These are phyloP conservation scores for Helogale parvula DNA, from an alignment of 2,113 vertebrate genomes.

Conservation along the genomic window DNA sequence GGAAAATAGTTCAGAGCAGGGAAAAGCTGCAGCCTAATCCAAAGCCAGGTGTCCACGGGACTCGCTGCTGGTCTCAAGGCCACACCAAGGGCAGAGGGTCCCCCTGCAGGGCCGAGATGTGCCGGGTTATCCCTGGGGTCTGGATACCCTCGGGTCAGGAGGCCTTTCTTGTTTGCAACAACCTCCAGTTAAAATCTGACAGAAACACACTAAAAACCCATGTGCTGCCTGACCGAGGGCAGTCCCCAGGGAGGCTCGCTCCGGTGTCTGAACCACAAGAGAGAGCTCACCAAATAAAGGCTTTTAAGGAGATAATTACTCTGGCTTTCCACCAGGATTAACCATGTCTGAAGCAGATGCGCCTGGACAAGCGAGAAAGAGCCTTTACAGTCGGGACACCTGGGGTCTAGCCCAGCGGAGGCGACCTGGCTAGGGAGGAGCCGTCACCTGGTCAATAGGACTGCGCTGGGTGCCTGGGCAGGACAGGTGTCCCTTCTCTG, in stretches of 20 bases:
- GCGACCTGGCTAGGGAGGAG: neutral
- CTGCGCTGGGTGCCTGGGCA: neutral
- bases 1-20: neutral
- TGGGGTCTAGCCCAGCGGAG: neutral
- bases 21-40: neutral
- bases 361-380: neutral
- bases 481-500: neutral
- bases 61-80: neutral
- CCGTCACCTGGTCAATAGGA: too few species aligned
- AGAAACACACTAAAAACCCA: neutral
- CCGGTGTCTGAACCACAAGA: neutral
- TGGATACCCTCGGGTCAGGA: neutral
- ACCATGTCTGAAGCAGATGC: neutral
- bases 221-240: accelerated
- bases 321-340: neutral
- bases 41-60: accelerated
- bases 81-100: neutral
- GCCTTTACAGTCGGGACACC: neutral
- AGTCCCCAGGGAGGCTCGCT: accelerated
- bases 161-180: neutral
- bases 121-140: neutral
- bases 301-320: neutral
- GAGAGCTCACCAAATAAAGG: neutral
- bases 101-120: neutral
- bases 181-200: neutral